Evolutionary conservation across 1,140 invertebrate genomes (phyloP), one percentile per base, ranked within the genome.

Genomic region (Hestina assimilis): DNA sequence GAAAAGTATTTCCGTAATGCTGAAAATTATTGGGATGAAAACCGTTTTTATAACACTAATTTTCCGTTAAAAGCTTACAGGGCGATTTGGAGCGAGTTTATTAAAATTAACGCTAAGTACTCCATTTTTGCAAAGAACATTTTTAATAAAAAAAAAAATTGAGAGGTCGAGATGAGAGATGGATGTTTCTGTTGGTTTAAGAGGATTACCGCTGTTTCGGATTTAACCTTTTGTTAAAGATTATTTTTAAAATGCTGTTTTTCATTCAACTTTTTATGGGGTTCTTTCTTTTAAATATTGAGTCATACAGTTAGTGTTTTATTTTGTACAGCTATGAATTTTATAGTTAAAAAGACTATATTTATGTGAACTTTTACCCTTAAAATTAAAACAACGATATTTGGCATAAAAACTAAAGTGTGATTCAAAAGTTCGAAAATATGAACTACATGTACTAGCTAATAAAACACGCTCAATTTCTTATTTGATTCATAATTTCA

Each of bases 1-100:
- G 42, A 42, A 28, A 59, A 42, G 35, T 28, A 59, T 45, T 35
- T 59, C 29, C 29, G 42, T 59, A 54, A 59, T 42, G 33, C 35
- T 40, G 51, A 42, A 53, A 41, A 59, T 47, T 28, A 59, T 47
- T 11, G 11, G 12, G 12, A 45, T 15, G 26, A 59, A 53, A 38
- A 52, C 45, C 33, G 47, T 46, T 52, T 59, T 59, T 59, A 52
- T 52, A 45, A 43, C 31, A 45, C 56, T 59, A 59, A 59, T 52
- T 59, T 26, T 52, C 31, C 35, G 48, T 59, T 46, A 51, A 52
- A 45, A 59, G 50, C 40, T 42, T 48, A 19, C 33, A 41, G 42
- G 19, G 21, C 23, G 35, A 47, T 35, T 14, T 12, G 17, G 29
- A 47, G 48, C 7, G 33, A 46, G 33, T 47, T 60, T 63, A 52